A percentile compares a stretch with the other conserved stretches of the same genome.
Evolutionary conservation across 1,140 invertebrate species (phyloP).

Genomic region (Drosophila novamexicana): DNA sequence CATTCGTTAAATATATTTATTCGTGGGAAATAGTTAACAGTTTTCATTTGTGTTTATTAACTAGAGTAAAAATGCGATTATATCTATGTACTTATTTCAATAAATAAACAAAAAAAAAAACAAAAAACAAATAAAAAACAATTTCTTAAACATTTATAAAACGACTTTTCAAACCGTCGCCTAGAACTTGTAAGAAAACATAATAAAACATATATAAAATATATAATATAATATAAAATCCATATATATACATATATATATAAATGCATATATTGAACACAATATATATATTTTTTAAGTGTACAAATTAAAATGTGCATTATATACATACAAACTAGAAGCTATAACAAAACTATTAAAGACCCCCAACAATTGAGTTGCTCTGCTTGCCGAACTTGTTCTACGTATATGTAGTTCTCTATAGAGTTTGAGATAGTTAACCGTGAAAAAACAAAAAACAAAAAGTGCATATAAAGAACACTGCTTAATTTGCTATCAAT

Average conservation of each 20-base stretch:
- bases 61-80: conserved; percentile 34
- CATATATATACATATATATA: conserved; percentile 1
- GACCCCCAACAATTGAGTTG: conserved; percentile 2
- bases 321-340: conserved; percentile 30
- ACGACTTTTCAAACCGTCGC: conserved; percentile 21
- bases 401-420: neutral
- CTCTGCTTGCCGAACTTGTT: neutral
- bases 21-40: neutral
- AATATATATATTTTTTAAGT: conserved; percentile 46
- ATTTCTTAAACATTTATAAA: conserved; percentile 24
- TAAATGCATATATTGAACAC: conserved; percentile 18
- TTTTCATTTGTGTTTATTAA: conserved; percentile 14
- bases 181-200: conserved; percentile 4
- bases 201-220: conserved; percentile 13
- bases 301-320: conserved; percentile 38
- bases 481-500: conserved; percentile 31
- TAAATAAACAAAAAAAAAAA: conserved; percentile 37
- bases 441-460: neutral
- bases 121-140: conserved; percentile 9
- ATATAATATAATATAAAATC: neutral
- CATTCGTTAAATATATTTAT: conserved; percentile 1
- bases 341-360: conserved; percentile 1
- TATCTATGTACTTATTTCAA: conserved; percentile 24
- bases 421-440: conserved; percentile 11
- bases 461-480: neutral